Base-by-base conservation (phyloP, 1,140 invertebrate genomes). In the Macrobrachium nipponense region DNA sequence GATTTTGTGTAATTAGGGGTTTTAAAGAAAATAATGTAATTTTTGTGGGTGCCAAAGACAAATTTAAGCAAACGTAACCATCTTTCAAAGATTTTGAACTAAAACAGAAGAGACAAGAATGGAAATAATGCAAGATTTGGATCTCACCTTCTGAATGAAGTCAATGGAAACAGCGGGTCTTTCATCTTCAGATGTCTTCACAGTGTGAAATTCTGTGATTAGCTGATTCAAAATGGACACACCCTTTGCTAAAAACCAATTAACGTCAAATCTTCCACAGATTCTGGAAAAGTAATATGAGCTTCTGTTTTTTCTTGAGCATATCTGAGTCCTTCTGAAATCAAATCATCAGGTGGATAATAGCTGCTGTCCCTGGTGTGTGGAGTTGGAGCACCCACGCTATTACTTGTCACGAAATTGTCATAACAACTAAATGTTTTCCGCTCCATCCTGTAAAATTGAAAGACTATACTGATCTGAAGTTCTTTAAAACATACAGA, bases 161-260 rank as follows among this genome's bases (percentile, higher is more conserved):
- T 80, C 5, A 18, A 14, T 12, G 10, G 43, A 7, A 36, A 18
- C 27, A 43, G 23, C 27, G 15, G 14, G 73, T 76, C 18, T 66
- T 27, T 68, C 60, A 70, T 60, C 61, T 20, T 70, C 11, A 27
- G 89, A 81, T 78, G 94, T 93, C 27, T 94, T 91, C 61, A 89
- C 44, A 91, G 95, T 94, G 90, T 95, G 93, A 91, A 97, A 95
- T 91, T 97, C 96, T 90, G 96, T 95, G 59, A 97, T 92, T 88
- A 97, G 92, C 92, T 97, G 96, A 93, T 97, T 98, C 81, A 98
- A 93, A 80, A 97, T 96, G 68, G 68, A 97, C 95, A 91, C 96
- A 97, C 64, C 97, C 97, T 93, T 98, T 98, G 91, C 96, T 97
- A 91, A 98, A 98, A 98, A 2, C 96, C 97, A 87, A 97, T 93